Conservation (phyloP, 2,888 invertebrate genomes). For the Lasioglossum pauxillum region DNA sequence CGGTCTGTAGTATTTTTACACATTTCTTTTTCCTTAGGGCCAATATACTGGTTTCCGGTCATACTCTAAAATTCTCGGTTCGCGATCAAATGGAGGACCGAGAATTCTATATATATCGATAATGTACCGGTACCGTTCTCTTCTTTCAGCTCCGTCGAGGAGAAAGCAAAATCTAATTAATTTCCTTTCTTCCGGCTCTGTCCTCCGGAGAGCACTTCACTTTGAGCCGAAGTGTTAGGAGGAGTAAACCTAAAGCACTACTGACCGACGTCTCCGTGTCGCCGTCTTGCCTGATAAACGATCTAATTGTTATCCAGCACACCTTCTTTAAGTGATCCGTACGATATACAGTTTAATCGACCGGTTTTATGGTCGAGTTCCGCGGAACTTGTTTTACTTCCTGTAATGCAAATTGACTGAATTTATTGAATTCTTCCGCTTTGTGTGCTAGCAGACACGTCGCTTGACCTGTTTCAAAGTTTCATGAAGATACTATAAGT, state of each 20-base stretch:
- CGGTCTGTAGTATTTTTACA: neutral
- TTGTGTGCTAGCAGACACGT: slow-evolving; percentile 24
- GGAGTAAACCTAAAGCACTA: slow-evolving; percentile 12
- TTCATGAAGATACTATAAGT: neutral
- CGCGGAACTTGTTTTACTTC: neutral
- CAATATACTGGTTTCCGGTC: neutral
- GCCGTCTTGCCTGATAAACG: slow-evolving; percentile 26
- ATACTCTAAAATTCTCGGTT: neutral
- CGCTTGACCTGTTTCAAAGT: neutral
- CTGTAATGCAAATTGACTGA: neutral
- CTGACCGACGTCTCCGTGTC: slow-evolving; percentile 13
- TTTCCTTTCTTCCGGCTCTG: slow-evolving; percentile 39
- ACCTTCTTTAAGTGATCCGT: neutral
- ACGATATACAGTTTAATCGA: slow-evolving; percentile 25
- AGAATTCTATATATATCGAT: slow-evolving; percentile 62
- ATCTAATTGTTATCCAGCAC: slow-evolving; percentile 22
- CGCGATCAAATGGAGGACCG: neutral
- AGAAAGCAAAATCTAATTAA: slow-evolving; percentile 62
- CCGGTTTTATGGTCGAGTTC: neutral
- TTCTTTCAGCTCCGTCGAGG: slow-evolving; percentile 22
- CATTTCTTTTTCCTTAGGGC: neutral
- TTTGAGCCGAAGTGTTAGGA: slow-evolving; percentile 41
- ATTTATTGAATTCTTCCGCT: slow-evolving; percentile 22
- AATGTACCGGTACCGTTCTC: slow-evolving; percentile 10
- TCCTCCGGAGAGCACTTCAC: slow-evolving; percentile 17